Base-by-base conservation (phyloP, 2,888 invertebrate genomes). In the Phorcus lineatus region DNA sequence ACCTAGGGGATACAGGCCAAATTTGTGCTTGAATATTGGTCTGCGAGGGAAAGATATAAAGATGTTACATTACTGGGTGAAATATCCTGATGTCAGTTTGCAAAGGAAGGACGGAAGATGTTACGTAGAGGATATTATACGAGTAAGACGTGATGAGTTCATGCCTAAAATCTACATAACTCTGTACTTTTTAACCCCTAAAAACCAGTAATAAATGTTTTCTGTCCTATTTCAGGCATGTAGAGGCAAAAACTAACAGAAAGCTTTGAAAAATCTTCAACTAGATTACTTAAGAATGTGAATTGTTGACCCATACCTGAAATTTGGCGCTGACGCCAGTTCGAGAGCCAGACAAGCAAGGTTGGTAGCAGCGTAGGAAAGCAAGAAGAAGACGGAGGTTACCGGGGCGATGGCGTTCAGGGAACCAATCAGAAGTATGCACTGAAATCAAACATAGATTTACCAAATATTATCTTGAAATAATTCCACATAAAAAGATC, bases 251-350 rank as follows among this genome's bases (percentile, higher is more conserved):
- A 36, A 2, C 36, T 4, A 36, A 36, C 4, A 36, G 7, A 36
- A 7, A 36, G 36, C 36, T 36, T 7, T 36, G 36, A 36, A 7
- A 36, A 36, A 36, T 36, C 36, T 36, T 7, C 7, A 36, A 4
- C 7, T 2, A 36, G n/a, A n/a, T n/a, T n/a, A n/a, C n/a, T n/a
- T n/a, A n/a, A n/a, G n/a, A n/a, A n/a, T n/a, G n/a, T n/a, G 57
- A 19, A 1, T 22, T 75, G 53, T 7, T 31, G 9, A 52, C 13
- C 40, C 78, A 81, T 90, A 96, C 96, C 97, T 95, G 92, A 99
- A 99, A 93, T 99, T 99, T 1, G 99, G 99, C 1, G 99, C 99
- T 31, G 98, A 98, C 0, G 99, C 99, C 36, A 99, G 94, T 92
- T 99, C 99, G 80, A 99, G 94, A 0, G 98, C 98, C 79, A 99